A percentile compares a stretch with the other conserved stretches of the same genome.
Conservation (phyloP, 2,113 vertebrate species). For the Tachuris rubrigastra region DNA sequence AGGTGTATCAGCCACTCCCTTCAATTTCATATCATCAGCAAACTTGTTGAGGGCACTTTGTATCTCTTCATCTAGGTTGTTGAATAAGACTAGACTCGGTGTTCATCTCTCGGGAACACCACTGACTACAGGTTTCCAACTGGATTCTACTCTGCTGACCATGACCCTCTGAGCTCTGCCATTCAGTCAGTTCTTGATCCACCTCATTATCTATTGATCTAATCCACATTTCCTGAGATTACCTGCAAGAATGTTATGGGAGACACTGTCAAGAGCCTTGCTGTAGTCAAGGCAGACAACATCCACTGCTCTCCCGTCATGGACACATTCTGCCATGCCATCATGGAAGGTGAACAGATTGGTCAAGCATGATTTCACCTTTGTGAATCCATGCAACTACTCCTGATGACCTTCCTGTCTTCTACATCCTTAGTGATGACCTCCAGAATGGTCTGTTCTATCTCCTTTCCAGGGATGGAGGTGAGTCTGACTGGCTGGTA, state of each 20-base stretch:
- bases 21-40: neutral
- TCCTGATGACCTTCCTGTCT: neutral
- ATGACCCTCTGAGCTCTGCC: neutral
- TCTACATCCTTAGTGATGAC: neutral
- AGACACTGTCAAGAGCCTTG: neutral
- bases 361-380: neutral
- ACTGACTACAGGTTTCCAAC: neutral
- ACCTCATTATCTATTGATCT: neutral
- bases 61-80: neutral
- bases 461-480: neutral
- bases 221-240: neutral
- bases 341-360: neutral
- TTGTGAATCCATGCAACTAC: neutral
- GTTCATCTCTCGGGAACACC: neutral
- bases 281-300: neutral
- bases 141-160: neutral
- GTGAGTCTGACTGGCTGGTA: neutral
- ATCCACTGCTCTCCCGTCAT: neutral
- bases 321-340: neutral
- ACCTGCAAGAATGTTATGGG: too few species aligned
- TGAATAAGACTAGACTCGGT: neutral
- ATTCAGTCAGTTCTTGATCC: neutral
- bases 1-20: neutral
- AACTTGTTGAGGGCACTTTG: neutral
- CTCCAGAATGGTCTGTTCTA: neutral